These are phyloP conservation scores for Dicroscelio sp. DNA, from an alignment of 2,888 invertebrate genomes.

Conservation along the genomic window DNA sequence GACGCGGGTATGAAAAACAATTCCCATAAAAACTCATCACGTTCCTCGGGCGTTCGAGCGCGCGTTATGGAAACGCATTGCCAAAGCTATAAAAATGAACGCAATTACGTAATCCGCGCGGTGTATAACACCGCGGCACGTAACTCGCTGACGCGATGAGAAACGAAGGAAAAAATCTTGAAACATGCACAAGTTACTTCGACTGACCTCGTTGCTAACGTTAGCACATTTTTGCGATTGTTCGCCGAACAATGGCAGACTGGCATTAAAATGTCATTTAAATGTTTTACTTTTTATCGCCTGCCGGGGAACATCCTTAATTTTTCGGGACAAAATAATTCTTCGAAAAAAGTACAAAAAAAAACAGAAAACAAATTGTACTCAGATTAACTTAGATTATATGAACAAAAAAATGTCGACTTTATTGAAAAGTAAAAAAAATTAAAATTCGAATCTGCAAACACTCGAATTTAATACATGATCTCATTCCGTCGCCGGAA, in stretches of 20 bases:
- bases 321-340: too few relatives aligned
- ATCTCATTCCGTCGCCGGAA: too few relatives aligned
- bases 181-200: constrained; percentile 52
- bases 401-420: too few relatives aligned
- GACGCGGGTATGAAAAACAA: too few relatives aligned
- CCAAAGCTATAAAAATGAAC: constrained; percentile 57
- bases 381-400: too few relatives aligned
- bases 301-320: too few relatives aligned
- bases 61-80: constrained; percentile 15
- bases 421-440: too few relatives aligned
- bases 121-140: constrained; percentile 35
- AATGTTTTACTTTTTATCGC: too few relatives aligned
- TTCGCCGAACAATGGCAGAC: constrained; percentile 50
- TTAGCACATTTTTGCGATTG: constrained; percentile 73
- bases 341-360: background rate
- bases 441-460: too few relatives aligned
- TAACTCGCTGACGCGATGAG: constrained; percentile 58
- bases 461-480: too few relatives aligned
- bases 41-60: background rate
- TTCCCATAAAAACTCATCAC: background rate
- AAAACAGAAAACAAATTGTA: too few relatives aligned
- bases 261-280: constrained; percentile 55
- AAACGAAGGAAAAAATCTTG: constrained; percentile 59
- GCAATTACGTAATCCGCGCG: constrained; percentile 50
- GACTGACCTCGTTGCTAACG: constrained; percentile 64